Conservation (phyloP, 1,140 invertebrate genomes). For the Condylostylus longicornis region DNA sequence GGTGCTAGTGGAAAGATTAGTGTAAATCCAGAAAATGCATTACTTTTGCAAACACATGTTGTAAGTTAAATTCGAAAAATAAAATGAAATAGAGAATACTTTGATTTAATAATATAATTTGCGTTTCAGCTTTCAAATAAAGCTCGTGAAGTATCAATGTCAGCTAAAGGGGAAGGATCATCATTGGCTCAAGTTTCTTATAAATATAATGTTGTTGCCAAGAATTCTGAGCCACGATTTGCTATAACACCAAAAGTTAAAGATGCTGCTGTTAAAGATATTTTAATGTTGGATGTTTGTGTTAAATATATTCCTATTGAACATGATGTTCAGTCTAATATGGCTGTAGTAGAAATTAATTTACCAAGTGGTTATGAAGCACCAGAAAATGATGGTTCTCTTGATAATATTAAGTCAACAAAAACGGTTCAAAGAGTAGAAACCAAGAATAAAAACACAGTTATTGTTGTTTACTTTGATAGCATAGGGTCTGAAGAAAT, state of each 20-base stretch:
- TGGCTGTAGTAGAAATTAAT: constrained; percentile 77
- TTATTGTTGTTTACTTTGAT: constrained; percentile 72
- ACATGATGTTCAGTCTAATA: constrained; percentile 44
- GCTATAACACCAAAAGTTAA: constrained; percentile 62
- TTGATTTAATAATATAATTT: not conserved
- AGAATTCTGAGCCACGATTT: constrained; percentile 63
- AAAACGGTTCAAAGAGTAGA: constrained; percentile 44
- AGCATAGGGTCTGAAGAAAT: constrained; percentile 48
- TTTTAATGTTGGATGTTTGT: constrained; percentile 59
- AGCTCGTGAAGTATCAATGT: constrained; percentile 36
- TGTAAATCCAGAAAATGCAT: constrained; percentile 30
- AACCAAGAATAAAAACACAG: constrained; percentile 58
- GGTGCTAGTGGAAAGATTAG: constrained; percentile 20
- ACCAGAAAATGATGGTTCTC: constrained; percentile 15
- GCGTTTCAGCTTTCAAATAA: constrained; percentile 13
- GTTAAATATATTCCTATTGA: constrained; percentile 30
- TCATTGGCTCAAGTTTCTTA: constrained; percentile 65
- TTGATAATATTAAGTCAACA: constrained; percentile 14
- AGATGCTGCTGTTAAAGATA: constrained; percentile 50
- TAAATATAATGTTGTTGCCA: constrained; percentile 65
- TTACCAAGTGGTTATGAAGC: constrained; percentile 71
- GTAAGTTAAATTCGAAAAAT: constrained; percentile 10
- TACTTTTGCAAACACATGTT: constrained; percentile 33
- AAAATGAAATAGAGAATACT: no score
- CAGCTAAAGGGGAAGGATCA: constrained; percentile 56